Evolutionary conservation across 1,140 invertebrate genomes (phyloP).

Genomic region (Trachymyrmex cornetzi): DNA sequence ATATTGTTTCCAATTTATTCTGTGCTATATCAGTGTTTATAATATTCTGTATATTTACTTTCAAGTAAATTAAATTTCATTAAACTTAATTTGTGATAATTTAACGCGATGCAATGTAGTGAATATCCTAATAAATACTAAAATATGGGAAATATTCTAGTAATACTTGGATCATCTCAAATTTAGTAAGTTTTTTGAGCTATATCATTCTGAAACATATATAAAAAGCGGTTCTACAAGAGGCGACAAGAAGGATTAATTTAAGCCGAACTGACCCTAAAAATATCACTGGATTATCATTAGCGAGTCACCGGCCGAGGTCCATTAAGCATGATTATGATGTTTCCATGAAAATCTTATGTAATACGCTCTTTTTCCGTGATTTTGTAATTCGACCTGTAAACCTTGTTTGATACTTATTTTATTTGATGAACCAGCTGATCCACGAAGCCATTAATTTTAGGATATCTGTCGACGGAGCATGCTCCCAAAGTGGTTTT

Average conservation of each 20-base stretch:
- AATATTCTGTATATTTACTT: conserved; percentile 5
- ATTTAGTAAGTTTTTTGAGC: conserved; percentile 23
- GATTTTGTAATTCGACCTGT: conserved; percentile 58
- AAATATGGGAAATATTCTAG: background rate
- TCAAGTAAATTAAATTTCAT: conserved; percentile 1
- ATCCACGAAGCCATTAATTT: conserved; percentile 65
- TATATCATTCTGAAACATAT: conserved; percentile 11
- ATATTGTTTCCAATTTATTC: background rate
- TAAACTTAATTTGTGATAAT: background rate
- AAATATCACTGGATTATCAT: conserved; percentile 63
- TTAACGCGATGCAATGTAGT: background rate
- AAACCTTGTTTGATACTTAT: conserved; percentile 31
- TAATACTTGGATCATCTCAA: conserved; percentile 4
- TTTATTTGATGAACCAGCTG: conserved; percentile 47
- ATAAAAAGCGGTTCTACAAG: conserved; percentile 40
- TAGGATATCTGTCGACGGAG: conserved; percentile 42
- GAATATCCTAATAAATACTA: background rate
- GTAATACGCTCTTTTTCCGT: conserved; percentile 59
- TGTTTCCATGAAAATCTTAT: conserved; percentile 65
- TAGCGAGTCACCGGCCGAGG: conserved; percentile 49
- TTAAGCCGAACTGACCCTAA: conserved; percentile 44
- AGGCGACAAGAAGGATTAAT: conserved; percentile 37
- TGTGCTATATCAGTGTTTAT: background rate
- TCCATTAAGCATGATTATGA: conserved; percentile 68
- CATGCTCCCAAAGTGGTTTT: conserved; percentile 41